Evolutionary conservation across 2,113 vertebrate genomes (phyloP).

Genomic region (Erpornis zantholeuca): DNA sequence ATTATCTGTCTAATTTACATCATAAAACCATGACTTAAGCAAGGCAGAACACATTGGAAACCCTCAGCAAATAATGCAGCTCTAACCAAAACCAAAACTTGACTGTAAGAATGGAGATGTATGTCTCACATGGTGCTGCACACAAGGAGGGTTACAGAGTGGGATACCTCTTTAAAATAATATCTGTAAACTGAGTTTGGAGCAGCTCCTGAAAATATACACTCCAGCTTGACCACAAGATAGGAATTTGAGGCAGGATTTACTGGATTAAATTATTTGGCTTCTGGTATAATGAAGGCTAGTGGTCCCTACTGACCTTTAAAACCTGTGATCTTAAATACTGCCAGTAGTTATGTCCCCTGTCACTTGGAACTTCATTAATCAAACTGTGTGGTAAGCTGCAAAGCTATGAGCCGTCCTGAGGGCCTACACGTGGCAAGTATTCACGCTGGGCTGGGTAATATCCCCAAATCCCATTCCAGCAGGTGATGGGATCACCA

Average conservation of each 20-base stretch:
- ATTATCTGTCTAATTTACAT: constrained; percentile 62
- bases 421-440: background rate
- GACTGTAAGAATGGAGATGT: background rate
- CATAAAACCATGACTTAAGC: constrained; percentile 7
- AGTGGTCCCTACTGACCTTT: background rate
- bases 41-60: background rate
- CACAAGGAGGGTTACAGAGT: background rate
- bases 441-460: background rate
- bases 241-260: constrained; percentile 1
- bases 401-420: background rate
- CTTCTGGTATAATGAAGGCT: background rate
- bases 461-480: background rate
- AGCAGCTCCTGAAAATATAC: background rate
- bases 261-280: constrained; percentile 5
- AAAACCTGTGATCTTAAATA: background rate
- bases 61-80: background rate
- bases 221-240: background rate
- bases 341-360: background rate
- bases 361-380: background rate
- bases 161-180: background rate
- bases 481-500: background rate
- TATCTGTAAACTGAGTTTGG: background rate
- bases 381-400: background rate
- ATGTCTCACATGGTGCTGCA: background rate
- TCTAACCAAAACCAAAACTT: background rate